Base-by-base conservation (phyloP, 2,888 invertebrate genomes). In the Caprella mutica region DNA sequence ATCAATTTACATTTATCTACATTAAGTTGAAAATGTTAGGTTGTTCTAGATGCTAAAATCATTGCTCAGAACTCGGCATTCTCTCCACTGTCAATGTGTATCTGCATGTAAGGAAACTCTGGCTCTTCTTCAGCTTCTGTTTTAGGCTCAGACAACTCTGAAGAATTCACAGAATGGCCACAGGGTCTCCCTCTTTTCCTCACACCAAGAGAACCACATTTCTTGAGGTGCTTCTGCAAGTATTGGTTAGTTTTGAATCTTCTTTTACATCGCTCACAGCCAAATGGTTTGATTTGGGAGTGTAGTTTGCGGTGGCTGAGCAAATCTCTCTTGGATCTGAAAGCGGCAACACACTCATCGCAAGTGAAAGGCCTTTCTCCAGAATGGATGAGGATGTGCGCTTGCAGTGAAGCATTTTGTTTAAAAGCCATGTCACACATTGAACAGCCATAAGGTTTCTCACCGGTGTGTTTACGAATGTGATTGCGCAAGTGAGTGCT, bases 351-450 rank as follows among this genome's bases (percentile, higher is more conserved):
- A 56, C 63, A 63, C 14, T 56, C 54, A 21, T 40, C 44, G 43
- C 63, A 63, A 33, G 59, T 63, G 39, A 59, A 63, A 8, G 63
- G 63, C 24, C 63, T 46, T 35, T 63, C 63, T n/a, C 63, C 63
- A 38, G 63, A 59, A 43, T 63, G 63, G 38, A 63, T 57, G 14
- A 59, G 56, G 6, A 59, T 30, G 24, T 63, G 63, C 9, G 56
- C 59, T 52, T 63, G 63, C 46, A 63, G 39, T 17, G 63, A 59
- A 33, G 57, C 59, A 55, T 63, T 63, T 24, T 63, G 63, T 8
- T 57, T 51, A 55, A 63, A 63, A 19, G 57, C 54, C n/a, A 57
- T 43, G 14, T 56, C 21, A 38, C 63, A 63, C 12, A 63, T 39
- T 17, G 46, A 38, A 48, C 63, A 63, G 2, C 52, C 42, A 57